Conservation (phyloP, 1,140 invertebrate genomes). For the Brachystomella parvula region DNA sequence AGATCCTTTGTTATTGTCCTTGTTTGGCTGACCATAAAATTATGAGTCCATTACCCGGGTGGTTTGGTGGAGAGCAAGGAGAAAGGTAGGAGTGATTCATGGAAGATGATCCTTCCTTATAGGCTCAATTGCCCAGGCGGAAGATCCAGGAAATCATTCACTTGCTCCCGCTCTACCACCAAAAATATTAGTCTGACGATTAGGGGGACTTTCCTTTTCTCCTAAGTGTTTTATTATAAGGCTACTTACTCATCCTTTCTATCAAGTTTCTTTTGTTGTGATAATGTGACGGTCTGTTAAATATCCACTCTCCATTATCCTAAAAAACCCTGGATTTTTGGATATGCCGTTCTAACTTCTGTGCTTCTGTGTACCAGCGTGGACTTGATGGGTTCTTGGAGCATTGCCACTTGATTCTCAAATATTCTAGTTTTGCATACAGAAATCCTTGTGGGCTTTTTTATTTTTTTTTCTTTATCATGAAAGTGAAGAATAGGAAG, state of each 20-base stretch:
- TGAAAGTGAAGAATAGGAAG: not conserved
- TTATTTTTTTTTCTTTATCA: not conserved
- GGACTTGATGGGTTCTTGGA: not conserved
- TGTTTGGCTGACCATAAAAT: conserved; percentile 25
- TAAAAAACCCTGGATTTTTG: conserved; percentile 4
- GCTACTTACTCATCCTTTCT: not conserved
- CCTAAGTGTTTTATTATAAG: too few relatives aligned
- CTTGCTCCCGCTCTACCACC: not conserved
- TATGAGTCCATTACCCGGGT: conserved; percentile 30
- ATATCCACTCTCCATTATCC: not conserved
- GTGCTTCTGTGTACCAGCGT: not conserved
- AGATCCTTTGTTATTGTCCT: not conserved
- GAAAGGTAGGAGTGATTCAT: too few relatives aligned
- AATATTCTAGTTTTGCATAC: not conserved
- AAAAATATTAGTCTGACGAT: not conserved
- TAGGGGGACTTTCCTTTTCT: not conserved
- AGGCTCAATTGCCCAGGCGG: conserved; percentile 6
- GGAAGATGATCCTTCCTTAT: not conserved
- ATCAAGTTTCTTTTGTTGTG: not conserved
- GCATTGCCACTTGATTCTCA: not conserved
- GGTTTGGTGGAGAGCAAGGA: not conserved
- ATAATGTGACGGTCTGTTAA: not conserved
- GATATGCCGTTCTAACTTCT: not conserved
- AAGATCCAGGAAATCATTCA: not conserved
- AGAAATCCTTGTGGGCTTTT: not conserved